Percentiles rank a stretch among this genome's conserved stretches.
Conservation (phyloP, 2,888 invertebrate genomes). For the Rhingia rostrata region DNA sequence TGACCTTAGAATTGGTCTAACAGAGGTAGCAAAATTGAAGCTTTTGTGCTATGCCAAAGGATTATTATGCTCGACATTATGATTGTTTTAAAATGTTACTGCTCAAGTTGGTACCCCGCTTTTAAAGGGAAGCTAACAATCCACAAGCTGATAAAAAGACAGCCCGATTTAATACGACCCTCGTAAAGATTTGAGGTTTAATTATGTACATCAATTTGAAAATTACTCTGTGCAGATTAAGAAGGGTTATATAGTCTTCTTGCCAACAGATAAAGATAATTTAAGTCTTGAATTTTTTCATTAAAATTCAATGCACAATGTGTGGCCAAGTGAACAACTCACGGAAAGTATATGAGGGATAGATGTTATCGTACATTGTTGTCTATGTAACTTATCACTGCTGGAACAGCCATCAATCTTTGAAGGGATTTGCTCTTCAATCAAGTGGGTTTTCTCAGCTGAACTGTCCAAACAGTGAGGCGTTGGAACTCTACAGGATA, state of each 20-base stretch:
- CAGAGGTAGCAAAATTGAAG: background rate
- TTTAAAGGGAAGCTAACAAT: background rate
- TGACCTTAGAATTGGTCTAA: conserved; percentile 16
- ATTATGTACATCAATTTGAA: conserved; percentile 40
- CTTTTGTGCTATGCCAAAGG: conserved; percentile 11
- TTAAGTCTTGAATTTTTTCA: conserved; percentile 11
- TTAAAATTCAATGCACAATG: background rate
- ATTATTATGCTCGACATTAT: conserved; percentile 37
- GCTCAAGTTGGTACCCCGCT: background rate
- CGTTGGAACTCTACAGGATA: conserved; percentile 10
- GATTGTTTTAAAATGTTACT: conserved; percentile 40
- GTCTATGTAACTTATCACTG: conserved; percentile 49
- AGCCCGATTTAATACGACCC: conserved; percentile 26
- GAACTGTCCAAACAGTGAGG: conserved; percentile 2
- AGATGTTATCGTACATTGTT: conserved; percentile 20
- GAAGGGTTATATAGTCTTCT: background rate
- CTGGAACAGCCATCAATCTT: conserved; percentile 64
- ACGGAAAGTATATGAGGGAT: conserved; percentile 11
- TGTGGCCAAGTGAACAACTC: background rate
- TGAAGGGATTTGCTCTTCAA: conserved; percentile 60
- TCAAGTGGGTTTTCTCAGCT: conserved; percentile 41
- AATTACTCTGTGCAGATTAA: conserved; percentile 44
- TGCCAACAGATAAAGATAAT: background rate
- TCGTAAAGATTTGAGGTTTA: conserved; percentile 48
- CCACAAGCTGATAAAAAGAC: conserved; percentile 19